phyloP scores from a whole-genome alignment of 30 jellyfish, hydroid and myxozoan genomes.

The Aurelia aurita complex sp. Pacific region DNA sequence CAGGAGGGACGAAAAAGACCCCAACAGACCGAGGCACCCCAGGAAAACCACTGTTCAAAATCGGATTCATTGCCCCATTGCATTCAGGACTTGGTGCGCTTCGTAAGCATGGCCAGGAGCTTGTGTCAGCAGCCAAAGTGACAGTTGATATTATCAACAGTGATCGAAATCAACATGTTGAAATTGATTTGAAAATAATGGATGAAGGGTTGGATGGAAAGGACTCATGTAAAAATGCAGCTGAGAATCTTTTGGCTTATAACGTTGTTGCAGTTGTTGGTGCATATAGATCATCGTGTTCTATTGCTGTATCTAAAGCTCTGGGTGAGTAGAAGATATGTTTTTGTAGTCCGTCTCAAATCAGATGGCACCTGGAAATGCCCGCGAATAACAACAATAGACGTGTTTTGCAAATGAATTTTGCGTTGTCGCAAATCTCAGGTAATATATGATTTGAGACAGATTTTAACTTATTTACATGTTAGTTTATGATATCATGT shows the following conservation, averaged over 20 bases:
- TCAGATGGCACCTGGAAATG: no score
- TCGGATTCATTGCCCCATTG: slow-evolving; percentile 93
- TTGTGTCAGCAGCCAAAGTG: slow-evolving; percentile 94
- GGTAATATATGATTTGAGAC: no score
- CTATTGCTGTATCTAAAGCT: slow-evolving; percentile 74
- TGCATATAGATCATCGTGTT: slow-evolving; percentile 92
- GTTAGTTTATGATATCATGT: no score
- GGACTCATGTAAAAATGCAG: slow-evolving; percentile 74
- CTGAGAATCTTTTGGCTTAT: slow-evolving; percentile 56
- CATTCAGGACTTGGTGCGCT: slow-evolving; percentile 84
- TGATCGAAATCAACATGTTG: slow-evolving; percentile 75
- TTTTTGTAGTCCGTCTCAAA: no score
- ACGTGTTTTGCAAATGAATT: no score
- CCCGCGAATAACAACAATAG: no score
- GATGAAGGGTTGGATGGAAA: slow-evolving; percentile 95
- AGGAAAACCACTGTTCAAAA: slow-evolving; percentile 92
- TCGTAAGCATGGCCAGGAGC: slow-evolving; percentile 84
- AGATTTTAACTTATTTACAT: no score
- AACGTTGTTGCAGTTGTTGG: slow-evolving; percentile 94
- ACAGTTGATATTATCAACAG: slow-evolving; percentile 90
- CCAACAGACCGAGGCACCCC: slow-evolving; percentile 98
- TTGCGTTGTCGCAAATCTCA: no score
- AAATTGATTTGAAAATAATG: slow-evolving; percentile 72
- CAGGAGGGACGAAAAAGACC: slow-evolving; percentile 89
- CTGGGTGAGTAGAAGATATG: slow-evolving; percentile 49